A percentile compares a stretch with the other conserved stretches of the same genome.
Conservation (phyloP, 1,140 invertebrate genomes). For the Orius insidiosus region DNA sequence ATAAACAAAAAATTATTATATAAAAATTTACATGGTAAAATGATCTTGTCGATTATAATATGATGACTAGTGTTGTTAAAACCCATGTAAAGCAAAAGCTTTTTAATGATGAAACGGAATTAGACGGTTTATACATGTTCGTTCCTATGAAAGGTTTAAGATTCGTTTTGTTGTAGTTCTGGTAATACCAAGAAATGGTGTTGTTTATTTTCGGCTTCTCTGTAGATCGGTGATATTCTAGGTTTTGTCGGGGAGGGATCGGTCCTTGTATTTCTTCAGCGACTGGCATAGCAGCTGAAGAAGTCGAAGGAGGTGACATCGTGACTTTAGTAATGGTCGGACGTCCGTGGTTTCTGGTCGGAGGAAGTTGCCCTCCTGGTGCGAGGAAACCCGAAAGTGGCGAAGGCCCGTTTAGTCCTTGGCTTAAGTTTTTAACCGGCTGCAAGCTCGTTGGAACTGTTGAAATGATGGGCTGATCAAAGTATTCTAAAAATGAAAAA, state of each 20-base stretch:
- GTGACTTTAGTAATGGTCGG: constrained; percentile 39
- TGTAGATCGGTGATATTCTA: constrained; percentile 17
- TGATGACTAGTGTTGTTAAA: too few species aligned
- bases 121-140: constrained; percentile 16
- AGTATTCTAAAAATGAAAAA: too few species aligned
- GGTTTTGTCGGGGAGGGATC: constrained; percentile 20
- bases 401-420: constrained; percentile 23
- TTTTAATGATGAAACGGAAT: too few species aligned
- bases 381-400: constrained; percentile 34
- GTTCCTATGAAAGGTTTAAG: constrained; percentile 44
- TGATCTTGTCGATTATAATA: too few species aligned
- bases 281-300: constrained; percentile 17
- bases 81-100: too few species aligned
- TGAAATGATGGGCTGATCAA: too few species aligned
- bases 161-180: constrained; percentile 55
- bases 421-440: constrained; percentile 4
- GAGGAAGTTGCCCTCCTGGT: constrained; percentile 35
- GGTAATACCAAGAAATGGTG: constrained; percentile 57
- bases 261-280: constrained; percentile 17
- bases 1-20: too few species aligned
- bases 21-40: too few species aligned
- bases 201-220: constrained; percentile 18
- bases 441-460: background rate
- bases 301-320: constrained; percentile 20
- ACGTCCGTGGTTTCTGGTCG: constrained; percentile 25